Base-by-base conservation (phyloP, 2,888 invertebrate species). In the Acanthopleura granulata region DNA sequence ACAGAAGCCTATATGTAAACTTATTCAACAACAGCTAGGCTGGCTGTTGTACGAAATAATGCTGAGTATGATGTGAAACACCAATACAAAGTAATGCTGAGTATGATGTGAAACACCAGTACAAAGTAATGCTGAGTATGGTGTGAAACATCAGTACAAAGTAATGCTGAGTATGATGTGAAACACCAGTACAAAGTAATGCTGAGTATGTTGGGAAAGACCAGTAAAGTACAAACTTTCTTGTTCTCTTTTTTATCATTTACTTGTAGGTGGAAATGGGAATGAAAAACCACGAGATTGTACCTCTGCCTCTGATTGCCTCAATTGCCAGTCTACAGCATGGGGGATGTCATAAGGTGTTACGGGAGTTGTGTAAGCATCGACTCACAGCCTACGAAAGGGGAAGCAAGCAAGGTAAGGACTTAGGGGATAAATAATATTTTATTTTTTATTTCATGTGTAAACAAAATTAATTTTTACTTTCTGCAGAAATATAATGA, bases 251-350 rank as follows among this genome's bases (percentile, higher is more conserved):
- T 57, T 3, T 66, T 30, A 62, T 72, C 79, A 12, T 74, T 27
- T 66, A 71, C 15, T 78, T 72, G 11, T 76, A 97, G 96, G 95
- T 99, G 88, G 99, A 99, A 93, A 98, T 98, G 98, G 99, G 99
- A n/a, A 97, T 99, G 98, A 98, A 97, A 90, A 99, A 99, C 90
- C 99, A 99, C 88, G 99, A 99, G 91, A 91, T 99, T 9, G 99
- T 99, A 0, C 98, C 99, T 0, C 94, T 94, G 0, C 93, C 95
- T 0, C 91, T 99, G 66, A 95, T 96, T 6, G 96, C 97, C 0
- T 94, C 96, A 6, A 97, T 99, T 86, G 98, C 99, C 6, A 96
- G 96, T 90, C 92, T 99, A 0, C 94, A 95, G 81, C 94, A 96
- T 80, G 98, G 99, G 1, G 99, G 98, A 40, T 96, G 97, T 0